A percentile compares a stretch with the other conserved stretches of the same genome.
phyloP scores from a whole-genome alignment of 2,797 vertebrate genomes.

The Halcyon leucocephala region DNA sequence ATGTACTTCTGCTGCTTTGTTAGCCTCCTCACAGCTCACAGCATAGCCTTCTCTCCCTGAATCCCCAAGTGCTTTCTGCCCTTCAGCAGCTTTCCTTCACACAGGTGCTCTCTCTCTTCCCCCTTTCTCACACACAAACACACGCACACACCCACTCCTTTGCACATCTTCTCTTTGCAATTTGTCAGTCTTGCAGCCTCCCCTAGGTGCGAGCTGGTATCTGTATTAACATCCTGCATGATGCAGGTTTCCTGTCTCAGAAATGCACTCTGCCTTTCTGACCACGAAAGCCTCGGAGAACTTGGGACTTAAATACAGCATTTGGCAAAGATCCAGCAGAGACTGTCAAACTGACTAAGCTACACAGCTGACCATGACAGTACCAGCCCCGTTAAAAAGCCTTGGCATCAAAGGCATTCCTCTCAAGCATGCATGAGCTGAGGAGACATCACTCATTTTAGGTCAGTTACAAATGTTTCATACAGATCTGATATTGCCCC shows the following conservation, averaged over 20 bases:
- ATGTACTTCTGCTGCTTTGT: neutral
- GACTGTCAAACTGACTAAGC: neutral
- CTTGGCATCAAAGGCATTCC: neutral
- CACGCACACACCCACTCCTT: neutral
- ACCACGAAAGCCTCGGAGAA: neutral
- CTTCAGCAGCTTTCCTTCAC: neutral
- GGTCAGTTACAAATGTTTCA: constrained; percentile 53
- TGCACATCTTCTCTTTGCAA: neutral
- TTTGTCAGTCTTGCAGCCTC: neutral
- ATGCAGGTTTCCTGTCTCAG: neutral
- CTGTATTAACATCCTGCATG: neutral
- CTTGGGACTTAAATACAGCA: neutral
- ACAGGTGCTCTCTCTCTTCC: neutral
- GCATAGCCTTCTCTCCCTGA: neutral
- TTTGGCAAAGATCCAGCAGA: neutral
- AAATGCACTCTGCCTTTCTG: neutral
- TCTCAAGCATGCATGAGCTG: neutral
- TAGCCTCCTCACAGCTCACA: neutral
- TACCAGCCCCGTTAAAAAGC: neutral
- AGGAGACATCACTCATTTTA: constrained; percentile 20
- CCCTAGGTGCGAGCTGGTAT: neutral
- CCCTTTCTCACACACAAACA: neutral
- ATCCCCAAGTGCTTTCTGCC: neutral
- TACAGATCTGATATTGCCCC: neutral
- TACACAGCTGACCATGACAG: neutral